Conservation (phyloP, 1,140 invertebrate genomes). For the Drosophila ananassae region DNA sequence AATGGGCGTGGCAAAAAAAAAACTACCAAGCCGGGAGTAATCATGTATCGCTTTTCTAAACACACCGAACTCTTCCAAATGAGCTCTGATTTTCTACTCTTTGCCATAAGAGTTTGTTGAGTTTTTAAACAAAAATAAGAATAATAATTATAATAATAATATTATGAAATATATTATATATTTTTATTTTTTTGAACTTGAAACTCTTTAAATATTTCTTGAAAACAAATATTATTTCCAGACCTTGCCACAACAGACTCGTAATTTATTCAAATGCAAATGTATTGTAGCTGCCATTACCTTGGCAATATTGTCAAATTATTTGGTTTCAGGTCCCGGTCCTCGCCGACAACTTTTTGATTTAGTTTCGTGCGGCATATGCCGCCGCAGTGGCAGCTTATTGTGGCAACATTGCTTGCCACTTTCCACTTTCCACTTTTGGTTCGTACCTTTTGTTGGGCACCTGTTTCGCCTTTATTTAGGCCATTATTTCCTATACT, state of each 20-base stretch:
- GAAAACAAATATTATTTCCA: not conserved
- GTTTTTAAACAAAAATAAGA: no score
- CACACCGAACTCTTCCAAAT: conserved; percentile 19
- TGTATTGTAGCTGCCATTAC: not conserved
- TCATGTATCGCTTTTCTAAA: conserved; percentile 39
- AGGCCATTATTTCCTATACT: conserved; percentile 70
- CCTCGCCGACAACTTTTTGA: conserved; percentile 14
- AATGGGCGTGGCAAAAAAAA: conserved; percentile 21
- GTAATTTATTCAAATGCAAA: not conserved
- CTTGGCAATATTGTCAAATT: conserved; percentile 8
- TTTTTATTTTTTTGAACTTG: no score
- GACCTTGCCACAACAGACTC: not conserved
- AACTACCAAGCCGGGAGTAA: conserved; percentile 42
- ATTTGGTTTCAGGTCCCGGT: not conserved
- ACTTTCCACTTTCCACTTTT: conserved; percentile 8
- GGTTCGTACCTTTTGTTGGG: conserved; percentile 8
- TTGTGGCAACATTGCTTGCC: no score
- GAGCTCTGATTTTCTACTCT: not conserved
- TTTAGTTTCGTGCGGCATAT: conserved; percentile 57
- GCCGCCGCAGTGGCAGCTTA: conserved; percentile 9
- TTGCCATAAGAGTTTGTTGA: no score
- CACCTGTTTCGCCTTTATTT: conserved; percentile 43
- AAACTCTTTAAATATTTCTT: no score
- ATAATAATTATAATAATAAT: no score
- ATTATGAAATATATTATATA: no score